Base-by-base conservation (phyloP, 2,888 invertebrate genomes). In the Hoplodrina blanda region DNA sequence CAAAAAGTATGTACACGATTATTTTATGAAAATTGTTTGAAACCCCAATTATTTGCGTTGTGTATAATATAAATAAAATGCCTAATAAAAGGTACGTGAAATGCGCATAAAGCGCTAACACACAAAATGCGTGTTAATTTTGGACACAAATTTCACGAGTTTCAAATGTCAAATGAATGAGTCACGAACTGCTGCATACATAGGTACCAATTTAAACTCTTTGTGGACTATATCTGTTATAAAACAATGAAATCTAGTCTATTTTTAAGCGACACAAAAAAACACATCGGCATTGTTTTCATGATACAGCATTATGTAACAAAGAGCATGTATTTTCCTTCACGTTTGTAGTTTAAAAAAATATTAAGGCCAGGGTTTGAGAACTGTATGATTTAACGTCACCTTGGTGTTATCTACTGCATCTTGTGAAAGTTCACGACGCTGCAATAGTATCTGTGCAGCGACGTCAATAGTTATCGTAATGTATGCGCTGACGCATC, bases 91-190 rank as follows among this genome's bases (percentile, higher is more conserved):
- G 15, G 5, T 49, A 41, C n/a, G 8, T 13, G 17, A 56, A 68
- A 68, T 61, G 52, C 56, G 56, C 41, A 49, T 68, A 46, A 13
- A 41, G 44, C 20, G 10, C 37, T 49, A 30, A 66, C 54, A 62
- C 20, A 77, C 53, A 71, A 70, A 77, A 71, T 71, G 56, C 41
- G 55, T 49, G 20, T 46, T 71, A 63, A 49, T 70, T 77, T 60
- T 61, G 63, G 20, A 33, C 30, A 41, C n/a, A 46, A 75, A 71
- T 60, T 75, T 77, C 37, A 70, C 77, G 50, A 62, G 71, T 77
- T 64, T 19, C 63, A 56, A 78, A 72, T 76, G 46, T 78, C 57
- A 72, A 71, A 64, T 19, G 52, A 37, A 71, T 76, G 72, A 78
- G 44, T 78, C 78, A 72, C 33, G 41, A 52, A 61, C 44, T 57